Evolutionary conservation across 1,140 invertebrate species (phyloP).

Genomic region (Helicoverpa armigera): DNA sequence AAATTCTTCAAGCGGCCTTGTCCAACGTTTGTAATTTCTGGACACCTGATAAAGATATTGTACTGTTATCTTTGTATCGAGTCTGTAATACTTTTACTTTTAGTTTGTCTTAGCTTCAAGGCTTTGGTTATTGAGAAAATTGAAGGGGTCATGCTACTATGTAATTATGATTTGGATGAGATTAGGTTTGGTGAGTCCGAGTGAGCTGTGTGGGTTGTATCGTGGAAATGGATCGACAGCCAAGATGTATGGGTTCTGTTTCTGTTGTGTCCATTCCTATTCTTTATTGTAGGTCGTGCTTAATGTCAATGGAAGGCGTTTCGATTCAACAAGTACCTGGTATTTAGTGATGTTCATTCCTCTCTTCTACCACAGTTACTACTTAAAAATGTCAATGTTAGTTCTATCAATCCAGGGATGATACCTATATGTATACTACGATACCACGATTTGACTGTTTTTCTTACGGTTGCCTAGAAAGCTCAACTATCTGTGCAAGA

Average conservation of each 20-base stretch:
- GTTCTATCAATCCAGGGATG: too few species aligned
- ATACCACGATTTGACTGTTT: too few species aligned
- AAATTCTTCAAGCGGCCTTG: constrained; percentile 71
- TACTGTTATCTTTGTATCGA: constrained; percentile 54
- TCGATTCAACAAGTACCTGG: too few species aligned
- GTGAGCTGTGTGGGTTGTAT: constrained; percentile 6
- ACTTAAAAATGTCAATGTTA: too few species aligned
- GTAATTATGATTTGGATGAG: constrained; percentile 34
- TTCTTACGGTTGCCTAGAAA: too few species aligned
- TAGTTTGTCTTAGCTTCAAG: constrained; percentile 37
- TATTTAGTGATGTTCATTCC: too few species aligned
- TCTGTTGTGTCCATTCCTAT: not conserved
- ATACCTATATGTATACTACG: too few species aligned
- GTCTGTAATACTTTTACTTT: constrained; percentile 52
- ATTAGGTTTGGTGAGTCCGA: constrained; percentile 4
- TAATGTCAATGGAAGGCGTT: not conserved
- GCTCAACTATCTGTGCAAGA: not conserved
- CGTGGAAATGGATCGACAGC: not conserved
- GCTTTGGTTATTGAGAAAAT: constrained; percentile 30
- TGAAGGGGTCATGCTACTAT: constrained; percentile 14
- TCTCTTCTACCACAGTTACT: too few species aligned
- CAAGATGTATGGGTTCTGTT: not conserved
- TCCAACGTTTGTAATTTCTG: constrained; percentile 69
- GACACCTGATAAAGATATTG: constrained; percentile 63
- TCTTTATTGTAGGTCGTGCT: not conserved